Base-by-base conservation (phyloP, 2,797 vertebrate species). In the Coracias cyanogaster region DNA sequence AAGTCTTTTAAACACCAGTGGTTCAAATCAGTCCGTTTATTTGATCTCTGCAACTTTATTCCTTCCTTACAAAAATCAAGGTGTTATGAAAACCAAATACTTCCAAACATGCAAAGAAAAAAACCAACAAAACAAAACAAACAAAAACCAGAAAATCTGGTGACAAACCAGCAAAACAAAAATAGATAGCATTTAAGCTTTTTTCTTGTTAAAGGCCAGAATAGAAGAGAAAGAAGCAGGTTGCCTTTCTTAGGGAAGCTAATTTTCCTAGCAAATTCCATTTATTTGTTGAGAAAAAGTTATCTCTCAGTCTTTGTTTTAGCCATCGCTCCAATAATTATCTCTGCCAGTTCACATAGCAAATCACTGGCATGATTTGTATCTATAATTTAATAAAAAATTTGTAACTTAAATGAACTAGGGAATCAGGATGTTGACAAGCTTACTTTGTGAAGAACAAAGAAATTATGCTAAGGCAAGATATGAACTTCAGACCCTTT, bases 361-460 rank as follows among this genome's bases (percentile, higher is more conserved):
- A 70, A 31, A 28, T 82, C 33, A 77, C 35, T 31, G 8, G 51
- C 67, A 82, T 89, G 31, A 90, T 87, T 87, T 1, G 0, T 76
- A 86, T 62, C 65, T 69, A 25, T 54, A 91, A 78, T 72, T 78
- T 43, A 88, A 78, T 89, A 48, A 60, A 76, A 86, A 82, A 57
- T 3, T 48, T 14, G 3, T 71, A 71, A 86, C 25, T 64, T 81
- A 83, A 85, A 83, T 65, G 26, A 93, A 74, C 29, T 64, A 49
- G 72, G 37, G 49, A 93, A 81, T 18, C 10, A 72, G 39, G 18
- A 54, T 55, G 79, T 45, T 92, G 76, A 86, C 69, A 94, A 72
- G 39, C 35, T 86, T 72, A 79, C 61, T 94, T 86, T 62, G 18
- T 55, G 64, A 92, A 83, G 35, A 86, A 82, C 48, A 94, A 94